Evolutionary conservation across 2,797 vertebrate genomes (phyloP).

Genomic region (Xyrichtys novacula): DNA sequence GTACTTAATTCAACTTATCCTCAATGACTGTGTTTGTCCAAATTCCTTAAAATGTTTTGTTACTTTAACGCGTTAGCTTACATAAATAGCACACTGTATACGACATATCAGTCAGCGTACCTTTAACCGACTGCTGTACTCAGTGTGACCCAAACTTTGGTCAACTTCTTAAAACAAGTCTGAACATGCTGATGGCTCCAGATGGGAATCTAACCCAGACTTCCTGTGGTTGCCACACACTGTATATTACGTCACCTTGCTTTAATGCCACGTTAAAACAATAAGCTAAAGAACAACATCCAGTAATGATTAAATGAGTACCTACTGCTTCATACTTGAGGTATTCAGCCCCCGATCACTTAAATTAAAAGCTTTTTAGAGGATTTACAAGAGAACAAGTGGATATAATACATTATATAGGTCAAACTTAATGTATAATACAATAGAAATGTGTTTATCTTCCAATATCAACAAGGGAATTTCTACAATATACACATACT

Average conservation of each 20-base stretch:
- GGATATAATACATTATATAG: neutral
- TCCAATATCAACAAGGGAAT: constrained; percentile 38
- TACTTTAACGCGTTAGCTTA: too few relatives aligned
- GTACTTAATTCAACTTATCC: too few relatives aligned
- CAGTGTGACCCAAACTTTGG: too few relatives aligned
- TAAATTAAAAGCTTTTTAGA: neutral
- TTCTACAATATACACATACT: constrained; percentile 60
- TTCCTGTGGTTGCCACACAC: too few relatives aligned
- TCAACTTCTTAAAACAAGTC: too few relatives aligned
- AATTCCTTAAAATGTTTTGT: too few relatives aligned
- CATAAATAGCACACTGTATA: too few relatives aligned
- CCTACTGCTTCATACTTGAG: neutral
- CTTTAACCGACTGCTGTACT: too few relatives aligned
- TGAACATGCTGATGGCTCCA: too few relatives aligned
- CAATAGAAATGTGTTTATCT: constrained; percentile 32
- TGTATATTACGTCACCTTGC: neutral
- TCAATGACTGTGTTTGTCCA: too few relatives aligned
- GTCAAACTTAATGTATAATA: neutral
- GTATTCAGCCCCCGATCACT: neutral
- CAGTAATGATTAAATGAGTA: neutral
- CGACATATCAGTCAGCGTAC: too few relatives aligned
- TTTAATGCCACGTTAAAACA: neutral
- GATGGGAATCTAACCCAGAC: too few relatives aligned
- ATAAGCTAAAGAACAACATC: neutral
- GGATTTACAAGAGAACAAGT: neutral